Evolutionary conservation across 1,140 invertebrate species (phyloP).

Genomic region (Scaptomyza graminum): DNA sequence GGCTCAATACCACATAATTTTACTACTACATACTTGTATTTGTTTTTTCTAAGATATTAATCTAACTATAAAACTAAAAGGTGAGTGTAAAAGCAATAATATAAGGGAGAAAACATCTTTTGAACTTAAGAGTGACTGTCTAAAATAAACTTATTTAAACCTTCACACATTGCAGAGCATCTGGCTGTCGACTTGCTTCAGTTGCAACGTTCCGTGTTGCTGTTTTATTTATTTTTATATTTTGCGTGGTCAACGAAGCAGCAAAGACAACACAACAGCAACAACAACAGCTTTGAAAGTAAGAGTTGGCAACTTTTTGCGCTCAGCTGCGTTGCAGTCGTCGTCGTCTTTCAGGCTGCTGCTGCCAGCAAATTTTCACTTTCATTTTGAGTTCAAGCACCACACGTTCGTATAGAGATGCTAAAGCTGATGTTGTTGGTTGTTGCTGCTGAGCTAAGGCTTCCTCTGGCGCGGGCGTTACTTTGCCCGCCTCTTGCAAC

Average conservation of each 20-base stretch:
- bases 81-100: too few relatives aligned
- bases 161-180: slow-evolving; percentile 4
- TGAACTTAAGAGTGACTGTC: too few relatives aligned
- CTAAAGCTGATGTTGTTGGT: slow-evolving; percentile 21
- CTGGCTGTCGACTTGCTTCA: slow-evolving; percentile 5
- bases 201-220: slow-evolving; percentile 7
- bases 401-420: slow-evolving; percentile 54
- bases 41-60: too few relatives aligned
- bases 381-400: slow-evolving; percentile 81
- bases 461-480: slow-evolving; percentile 48
- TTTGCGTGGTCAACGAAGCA: slow-evolving; percentile 44
- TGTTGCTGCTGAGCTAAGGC: slow-evolving; percentile 14
- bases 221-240: slow-evolving; percentile 19
- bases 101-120: too few relatives aligned
- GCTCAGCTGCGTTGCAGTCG: slow-evolving; percentile 56
- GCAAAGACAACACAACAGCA: slow-evolving; percentile 30
- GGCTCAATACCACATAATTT: too few relatives aligned
- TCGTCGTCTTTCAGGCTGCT: slow-evolving; percentile 13
- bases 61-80: too few relatives aligned
- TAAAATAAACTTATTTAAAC: background rate
- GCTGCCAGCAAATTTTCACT: slow-evolving; percentile 68
- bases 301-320: slow-evolving; percentile 64
- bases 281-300: slow-evolving; percentile 60
- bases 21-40: too few relatives aligned
- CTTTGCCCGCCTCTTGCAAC: slow-evolving; percentile 28